These are phyloP conservation scores for Deroptyus accipitrinus DNA, from an alignment of 2,113 vertebrate species.

Conservation along the genomic window DNA sequence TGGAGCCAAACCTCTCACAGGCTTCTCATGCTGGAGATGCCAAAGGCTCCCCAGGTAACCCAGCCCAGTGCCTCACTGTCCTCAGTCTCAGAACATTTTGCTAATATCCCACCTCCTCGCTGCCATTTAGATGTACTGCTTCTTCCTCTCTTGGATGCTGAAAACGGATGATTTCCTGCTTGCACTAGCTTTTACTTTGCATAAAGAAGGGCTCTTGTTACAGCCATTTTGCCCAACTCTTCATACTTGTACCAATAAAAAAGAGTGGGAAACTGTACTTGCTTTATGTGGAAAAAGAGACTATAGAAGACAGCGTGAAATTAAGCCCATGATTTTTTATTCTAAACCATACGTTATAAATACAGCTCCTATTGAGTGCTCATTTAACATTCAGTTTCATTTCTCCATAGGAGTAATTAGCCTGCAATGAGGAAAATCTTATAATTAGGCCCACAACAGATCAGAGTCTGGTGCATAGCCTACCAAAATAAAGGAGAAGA, in stretches of 20 bases:
- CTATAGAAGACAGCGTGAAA: background rate
- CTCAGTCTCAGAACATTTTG: background rate
- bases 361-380: background rate
- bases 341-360: background rate
- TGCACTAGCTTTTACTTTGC: background rate
- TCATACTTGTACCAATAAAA: background rate
- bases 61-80: background rate
- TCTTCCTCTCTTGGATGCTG: background rate
- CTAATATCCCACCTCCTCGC: background rate
- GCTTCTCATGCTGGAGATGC: background rate
- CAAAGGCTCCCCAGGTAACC: background rate
- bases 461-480: background rate
- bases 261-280: background rate
- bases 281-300: background rate
- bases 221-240: background rate
- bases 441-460: constrained; percentile 49
- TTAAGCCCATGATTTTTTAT: constrained; percentile 15
- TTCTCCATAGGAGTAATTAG: constrained; percentile 42
- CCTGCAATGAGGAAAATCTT: constrained; percentile 42
- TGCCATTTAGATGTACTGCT: background rate
- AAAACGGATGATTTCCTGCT: background rate
- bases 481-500: constrained; percentile 20
- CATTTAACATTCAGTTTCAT: constrained; percentile 42
- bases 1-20: background rate
- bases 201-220: background rate